phyloP scores from a whole-genome alignment of 2,113 vertebrate species.

The Hemiprocne comata region DNA sequence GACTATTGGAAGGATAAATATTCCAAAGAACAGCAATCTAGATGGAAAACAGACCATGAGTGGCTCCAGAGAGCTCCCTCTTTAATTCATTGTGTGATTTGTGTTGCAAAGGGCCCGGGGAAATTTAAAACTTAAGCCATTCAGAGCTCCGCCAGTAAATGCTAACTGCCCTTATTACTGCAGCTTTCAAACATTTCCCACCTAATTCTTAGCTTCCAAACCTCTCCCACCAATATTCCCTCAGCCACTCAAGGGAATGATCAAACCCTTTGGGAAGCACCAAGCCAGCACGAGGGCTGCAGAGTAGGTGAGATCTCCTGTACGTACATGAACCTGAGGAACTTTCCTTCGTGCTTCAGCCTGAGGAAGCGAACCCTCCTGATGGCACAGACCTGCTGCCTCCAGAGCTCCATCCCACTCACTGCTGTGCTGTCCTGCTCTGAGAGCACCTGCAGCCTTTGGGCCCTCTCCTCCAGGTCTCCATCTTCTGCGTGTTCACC shows the following conservation, averaged over 20 bases:
- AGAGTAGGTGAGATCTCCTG: fast-evolving
- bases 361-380: constrained; percentile 86
- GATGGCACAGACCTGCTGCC: constrained; percentile 85
- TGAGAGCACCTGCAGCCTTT: constrained; percentile 57
- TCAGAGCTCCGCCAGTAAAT: not conserved
- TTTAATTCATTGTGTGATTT: not conserved
- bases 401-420: constrained; percentile 81
- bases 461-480: constrained; percentile 74
- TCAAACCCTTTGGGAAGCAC: not conserved
- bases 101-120: not conserved
- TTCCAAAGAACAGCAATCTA: constrained; percentile 82
- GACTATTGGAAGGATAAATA: constrained; percentile 69
- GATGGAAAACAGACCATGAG: not conserved
- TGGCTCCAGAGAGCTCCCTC: not conserved
- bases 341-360: constrained; percentile 80
- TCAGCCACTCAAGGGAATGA: fast-evolving
- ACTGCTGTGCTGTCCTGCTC: constrained; percentile 44
- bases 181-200: not conserved
- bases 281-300: not conserved
- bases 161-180: not conserved
- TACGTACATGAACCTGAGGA: constrained; percentile 70
- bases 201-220: not conserved
- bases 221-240: not conserved
- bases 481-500: constrained; percentile 71
- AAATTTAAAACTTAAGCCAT: not conserved